Base-by-base conservation (phyloP, 2,888 invertebrate genomes). In the Papilio elwesi region DNA sequence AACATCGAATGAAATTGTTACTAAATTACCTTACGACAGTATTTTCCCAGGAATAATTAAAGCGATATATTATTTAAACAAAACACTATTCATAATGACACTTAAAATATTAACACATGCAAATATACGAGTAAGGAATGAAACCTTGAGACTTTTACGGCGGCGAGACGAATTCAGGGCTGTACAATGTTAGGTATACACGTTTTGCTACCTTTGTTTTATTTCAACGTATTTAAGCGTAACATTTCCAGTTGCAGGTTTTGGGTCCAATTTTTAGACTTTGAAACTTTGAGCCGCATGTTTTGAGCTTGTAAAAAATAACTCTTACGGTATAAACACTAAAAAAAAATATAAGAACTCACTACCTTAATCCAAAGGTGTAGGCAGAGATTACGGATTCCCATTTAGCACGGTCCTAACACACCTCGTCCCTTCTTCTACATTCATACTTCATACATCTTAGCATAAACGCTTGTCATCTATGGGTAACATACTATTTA, bases 21-120 rank as follows among this genome's bases (percentile, higher is more conserved):
- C 38, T 62, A 38, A 59, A 38, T 43, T 10, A 62, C 2, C 66
- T 6, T 43, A 15, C 38, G 13, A 38, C 52, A 66, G 15, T 51
- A 66, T 51, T 66, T 53, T 52, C 10, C 15, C 66, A 52, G 13
- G 43, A 52, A 66, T 66, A 38, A 66, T 71, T 66, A 49, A 66
- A 71, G 26, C 66, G 52, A 67, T 59, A 67, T 52, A 59, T 52
- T 43, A 51, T 71, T 59, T 26, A 15, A 63, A 57, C 71, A 71
- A 63, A 55, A 49, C 47, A 67, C 59, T 71, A 62, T 67, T 67
- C 64, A 71, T 53, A 62, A 68, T 43, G 57, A 65, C 57, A 65
- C 51, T 49, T 68, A 65, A 69, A 69, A 73, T 72, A 72, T 72
- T 63, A 55, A 68, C 68, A 73, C 65, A 69, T 69, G 65, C 73